Percentiles rank a stretch among this genome's conserved stretches.
These are phyloP conservation scores for Oscheius sp. DNA, from an alignment of 2,888 invertebrate species.

Conservation along the genomic window DNA sequence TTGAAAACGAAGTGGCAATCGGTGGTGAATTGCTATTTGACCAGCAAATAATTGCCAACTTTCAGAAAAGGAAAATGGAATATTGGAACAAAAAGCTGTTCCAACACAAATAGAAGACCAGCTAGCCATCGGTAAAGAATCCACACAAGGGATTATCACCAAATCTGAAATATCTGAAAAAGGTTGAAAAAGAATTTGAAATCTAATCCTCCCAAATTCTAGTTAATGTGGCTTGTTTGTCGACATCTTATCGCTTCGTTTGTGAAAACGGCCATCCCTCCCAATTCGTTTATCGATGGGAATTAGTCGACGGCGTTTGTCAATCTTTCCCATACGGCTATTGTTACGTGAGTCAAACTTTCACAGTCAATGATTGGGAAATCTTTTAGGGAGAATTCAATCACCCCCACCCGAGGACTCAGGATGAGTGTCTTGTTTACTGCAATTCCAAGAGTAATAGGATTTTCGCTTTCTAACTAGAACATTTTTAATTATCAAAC, in stretches of 20 bases:
- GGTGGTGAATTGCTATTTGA: too few relatives aligned
- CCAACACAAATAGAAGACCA: too few relatives aligned
- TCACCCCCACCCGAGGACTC: constrained; percentile 40
- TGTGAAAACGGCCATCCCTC: constrained; percentile 37
- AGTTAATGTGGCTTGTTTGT: constrained; percentile 32
- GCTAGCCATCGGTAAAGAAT: too few relatives aligned
- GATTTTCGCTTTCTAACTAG: background rate
- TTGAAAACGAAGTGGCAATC: background rate
- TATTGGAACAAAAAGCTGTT: too few relatives aligned
- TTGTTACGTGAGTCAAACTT: constrained; percentile 36
- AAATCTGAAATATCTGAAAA: background rate
- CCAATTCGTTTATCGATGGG: constrained; percentile 53
- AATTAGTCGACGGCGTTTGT: constrained; percentile 41
- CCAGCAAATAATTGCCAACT: too few relatives aligned
- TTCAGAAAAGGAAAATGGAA: background rate
- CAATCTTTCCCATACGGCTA: constrained; percentile 48
- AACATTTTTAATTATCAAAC: background rate
- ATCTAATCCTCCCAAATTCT: background rate
- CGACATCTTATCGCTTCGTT: constrained; percentile 32
- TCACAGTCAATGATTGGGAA: background rate
- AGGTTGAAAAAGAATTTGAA: background rate
- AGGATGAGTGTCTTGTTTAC: constrained; percentile 41
- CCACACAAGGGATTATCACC: background rate
- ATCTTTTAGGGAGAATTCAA: constrained; percentile 39
- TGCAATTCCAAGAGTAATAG: constrained; percentile 9